Evolutionary conservation across 2,888 invertebrate genomes (phyloP).

Genomic region (Hypomecis atomaria): DNA sequence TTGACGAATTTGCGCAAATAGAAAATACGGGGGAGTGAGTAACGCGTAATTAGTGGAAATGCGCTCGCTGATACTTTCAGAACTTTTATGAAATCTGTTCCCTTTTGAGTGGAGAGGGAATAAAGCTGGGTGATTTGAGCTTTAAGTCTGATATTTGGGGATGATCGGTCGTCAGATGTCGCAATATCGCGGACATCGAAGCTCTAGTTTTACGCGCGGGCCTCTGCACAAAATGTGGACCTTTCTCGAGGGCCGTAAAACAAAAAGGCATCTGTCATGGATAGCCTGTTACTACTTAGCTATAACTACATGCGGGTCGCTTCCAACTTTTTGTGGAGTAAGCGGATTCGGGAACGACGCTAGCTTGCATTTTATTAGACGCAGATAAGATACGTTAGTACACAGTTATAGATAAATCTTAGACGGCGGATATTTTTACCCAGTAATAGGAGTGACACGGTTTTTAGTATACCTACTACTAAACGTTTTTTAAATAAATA

Average conservation of each 20-base stretch:
- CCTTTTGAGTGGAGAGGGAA: constrained; percentile 59
- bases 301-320: constrained; percentile 36
- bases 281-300: constrained; percentile 48
- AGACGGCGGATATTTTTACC: too few relatives aligned
- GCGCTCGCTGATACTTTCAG: constrained; percentile 56
- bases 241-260: constrained; percentile 69
- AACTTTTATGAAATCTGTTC: constrained; percentile 69
- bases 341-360: constrained; percentile 16
- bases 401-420: neutral
- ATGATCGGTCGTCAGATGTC: constrained; percentile 75
- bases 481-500: too few relatives aligned
- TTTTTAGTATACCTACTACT: too few relatives aligned
- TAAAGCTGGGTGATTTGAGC: constrained; percentile 72
- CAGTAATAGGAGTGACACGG: too few relatives aligned
- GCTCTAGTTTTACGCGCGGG: constrained; percentile 73
- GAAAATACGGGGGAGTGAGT: constrained; percentile 60
- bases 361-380: constrained; percentile 23
- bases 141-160: constrained; percentile 71
- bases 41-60: constrained; percentile 70
- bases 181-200: constrained; percentile 65
- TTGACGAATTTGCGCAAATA: constrained; percentile 73
- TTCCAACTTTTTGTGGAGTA: constrained; percentile 27
- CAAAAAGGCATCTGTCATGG: constrained; percentile 66
- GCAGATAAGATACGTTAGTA: constrained; percentile 7
- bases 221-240: constrained; percentile 62